These are phyloP conservation scores for Lasioglossum pauxillum DNA, from an alignment of 2,888 invertebrate genomes.

Conservation along the genomic window DNA sequence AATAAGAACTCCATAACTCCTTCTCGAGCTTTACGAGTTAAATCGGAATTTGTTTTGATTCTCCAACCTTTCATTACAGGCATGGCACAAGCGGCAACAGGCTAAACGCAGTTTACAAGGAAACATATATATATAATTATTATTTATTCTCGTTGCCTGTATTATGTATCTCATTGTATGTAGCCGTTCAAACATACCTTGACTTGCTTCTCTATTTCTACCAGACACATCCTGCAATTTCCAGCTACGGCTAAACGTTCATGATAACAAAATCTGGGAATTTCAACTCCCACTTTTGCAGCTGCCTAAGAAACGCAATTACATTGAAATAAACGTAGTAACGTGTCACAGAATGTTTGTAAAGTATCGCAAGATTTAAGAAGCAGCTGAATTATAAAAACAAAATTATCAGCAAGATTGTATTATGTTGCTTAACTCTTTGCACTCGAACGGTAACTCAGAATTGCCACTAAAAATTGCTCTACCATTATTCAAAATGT, in stretches of 20 bases:
- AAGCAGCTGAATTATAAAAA: neutral
- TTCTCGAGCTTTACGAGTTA: constrained; percentile 90
- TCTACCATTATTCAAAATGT: too few species aligned
- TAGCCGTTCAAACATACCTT: constrained; percentile 85
- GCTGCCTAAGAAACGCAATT: constrained; percentile 90
- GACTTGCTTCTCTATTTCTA: constrained; percentile 99
- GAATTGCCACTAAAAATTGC: too few species aligned
- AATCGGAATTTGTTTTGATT: constrained; percentile 98
- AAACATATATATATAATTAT: neutral
- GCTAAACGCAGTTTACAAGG: constrained; percentile 84
- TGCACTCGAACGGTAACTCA: too few species aligned
- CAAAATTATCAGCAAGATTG: neutral
- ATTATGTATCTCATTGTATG: neutral
- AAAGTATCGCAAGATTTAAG: neutral
- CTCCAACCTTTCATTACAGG: constrained; percentile 99
- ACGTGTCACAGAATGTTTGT: neutral
- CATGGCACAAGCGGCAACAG: constrained; percentile 99
- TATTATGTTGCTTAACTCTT: neutral
- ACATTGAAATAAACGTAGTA: neutral
- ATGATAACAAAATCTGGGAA: constrained; percentile 99
- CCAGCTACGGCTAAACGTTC: constrained; percentile 99
- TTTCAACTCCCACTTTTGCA: constrained; percentile 97
- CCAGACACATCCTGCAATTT: constrained; percentile 99
- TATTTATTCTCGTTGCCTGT: neutral
- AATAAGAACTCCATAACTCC: constrained; percentile 99